Percentiles rank a stretch among this genome's conserved stretches.
Conservation (phyloP, 2,113 vertebrate species). For the Chelonoidis abingdonii region DNA sequence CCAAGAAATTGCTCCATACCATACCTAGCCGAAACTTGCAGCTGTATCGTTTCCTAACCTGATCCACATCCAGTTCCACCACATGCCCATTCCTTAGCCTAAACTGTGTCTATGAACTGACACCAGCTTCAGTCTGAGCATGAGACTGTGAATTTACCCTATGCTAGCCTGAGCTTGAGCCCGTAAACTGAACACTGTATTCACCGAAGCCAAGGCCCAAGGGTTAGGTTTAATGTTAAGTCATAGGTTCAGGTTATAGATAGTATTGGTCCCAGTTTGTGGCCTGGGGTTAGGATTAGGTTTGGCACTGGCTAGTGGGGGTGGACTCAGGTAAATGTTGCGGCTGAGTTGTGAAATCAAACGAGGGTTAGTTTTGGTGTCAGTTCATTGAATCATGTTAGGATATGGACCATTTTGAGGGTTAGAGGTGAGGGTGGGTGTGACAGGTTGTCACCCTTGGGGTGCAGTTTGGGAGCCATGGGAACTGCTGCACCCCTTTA, state of each 20-base stretch:
- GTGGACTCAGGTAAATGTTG: neutral
- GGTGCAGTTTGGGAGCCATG: too few relatives aligned
- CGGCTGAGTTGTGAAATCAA: neutral
- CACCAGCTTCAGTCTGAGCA: neutral
- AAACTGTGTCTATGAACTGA: neutral
- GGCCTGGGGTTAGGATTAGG: neutral
- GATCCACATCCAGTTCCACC: neutral
- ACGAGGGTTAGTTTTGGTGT: neutral
- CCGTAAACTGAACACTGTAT: neutral
- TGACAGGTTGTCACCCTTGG: too few relatives aligned
- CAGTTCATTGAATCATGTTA: neutral
- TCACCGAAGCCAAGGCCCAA: neutral
- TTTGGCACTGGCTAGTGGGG: neutral
- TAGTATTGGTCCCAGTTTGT: neutral
- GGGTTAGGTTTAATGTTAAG: neutral
- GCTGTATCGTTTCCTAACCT: neutral
- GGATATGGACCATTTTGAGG: neutral
- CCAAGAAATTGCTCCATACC: neutral
- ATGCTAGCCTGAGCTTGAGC: neutral
- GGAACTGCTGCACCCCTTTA: too few relatives aligned
- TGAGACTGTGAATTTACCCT: neutral
- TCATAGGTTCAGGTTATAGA: neutral
- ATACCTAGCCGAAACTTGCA: constrained; percentile 1
- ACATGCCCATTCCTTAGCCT: neutral
- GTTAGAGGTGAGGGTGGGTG: neutral